A percentile compares a stretch with the other conserved stretches of the same genome.
These are phyloP conservation scores for Quadriops clusia DNA, from an alignment of 2,888 invertebrate genomes.

Conservation along the genomic window DNA sequence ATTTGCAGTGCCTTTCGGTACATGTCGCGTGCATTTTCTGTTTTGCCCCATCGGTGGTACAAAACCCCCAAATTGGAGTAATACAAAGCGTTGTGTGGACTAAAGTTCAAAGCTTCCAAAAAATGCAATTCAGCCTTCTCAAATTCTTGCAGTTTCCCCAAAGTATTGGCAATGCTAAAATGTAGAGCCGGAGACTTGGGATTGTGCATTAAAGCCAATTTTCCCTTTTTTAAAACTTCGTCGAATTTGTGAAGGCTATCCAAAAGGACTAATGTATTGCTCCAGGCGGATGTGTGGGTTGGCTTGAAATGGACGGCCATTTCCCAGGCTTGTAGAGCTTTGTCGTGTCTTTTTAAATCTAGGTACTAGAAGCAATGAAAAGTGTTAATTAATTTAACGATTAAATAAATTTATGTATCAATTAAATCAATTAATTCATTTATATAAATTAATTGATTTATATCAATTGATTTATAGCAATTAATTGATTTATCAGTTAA, in stretches of 20 bases:
- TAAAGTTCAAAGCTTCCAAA: conserved; percentile 56
- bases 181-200: conserved; percentile 67
- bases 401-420: too few relatives aligned
- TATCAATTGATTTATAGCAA: too few relatives aligned
- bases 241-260: conserved; percentile 49
- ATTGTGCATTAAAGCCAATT: conserved; percentile 55
- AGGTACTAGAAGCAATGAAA: conserved; percentile 52
- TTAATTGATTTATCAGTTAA: too few relatives aligned
- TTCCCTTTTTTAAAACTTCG: conserved; percentile 59
- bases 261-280: conserved; percentile 74
- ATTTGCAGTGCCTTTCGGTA: conserved; percentile 65
- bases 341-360: conserved; percentile 57
- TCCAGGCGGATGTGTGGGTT: conserved; percentile 80
- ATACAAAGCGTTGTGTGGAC: conserved; percentile 64
- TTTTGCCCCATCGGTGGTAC: conserved; percentile 86
- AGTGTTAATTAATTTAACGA: conserved; percentile 6
- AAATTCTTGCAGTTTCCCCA: conserved; percentile 71
- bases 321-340: conserved; percentile 72
- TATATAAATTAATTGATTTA: too few relatives aligned
- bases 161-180: conserved; percentile 79
- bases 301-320: conserved; percentile 68
- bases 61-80: conserved; percentile 83
- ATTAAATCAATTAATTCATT: conserved; percentile 1
- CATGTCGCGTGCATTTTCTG: conserved; percentile 56
- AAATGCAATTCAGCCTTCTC: conserved; percentile 73